Evolutionary conservation across 1,140 invertebrate species (phyloP), one percentile per base, ranked within the genome.

Genomic region (Drosophila novamexicana): DNA sequence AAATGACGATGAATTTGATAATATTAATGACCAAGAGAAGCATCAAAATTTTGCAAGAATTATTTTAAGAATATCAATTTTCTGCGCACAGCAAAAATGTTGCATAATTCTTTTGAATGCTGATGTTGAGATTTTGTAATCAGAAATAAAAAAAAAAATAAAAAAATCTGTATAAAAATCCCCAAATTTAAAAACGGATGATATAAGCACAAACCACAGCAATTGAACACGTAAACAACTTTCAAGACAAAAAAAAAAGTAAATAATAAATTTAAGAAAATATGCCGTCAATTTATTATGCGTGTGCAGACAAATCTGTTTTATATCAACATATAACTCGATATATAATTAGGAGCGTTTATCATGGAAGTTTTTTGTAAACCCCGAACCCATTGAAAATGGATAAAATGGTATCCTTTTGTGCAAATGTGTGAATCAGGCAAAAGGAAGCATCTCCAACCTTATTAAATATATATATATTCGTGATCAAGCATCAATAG

Each of bases 11-110:
- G 22, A 29, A 29, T 29, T 29, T 63, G 36, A 32, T 50, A 12
- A 10, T 12, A 40, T 54, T 69, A 39, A 37, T 58, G 22, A 58
- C 32, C 14, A 16, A 22, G 47, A 22, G 53, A 47, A 49, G 12
- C 32, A 44, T 4, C 14, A 44, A 6, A 29, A n/a, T 7, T 44
- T 44, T 36, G 34, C 36, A n/a, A 39, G 53, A 57, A 56, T 57
- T 22, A 67, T 56, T 65, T 56, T 14, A 47, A 66, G 42, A 66
- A 66, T 56, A 65, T 29, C 32, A 8, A 6, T 47, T 9, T 18
- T 49, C 29, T 22, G 5, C 9, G 22, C 12, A 12, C 4, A 29
- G 29, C 6, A 7, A 14, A 36, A 53, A 34, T 37, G 16, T 61
- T 61, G 58, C 58, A 61, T 36, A 61, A 61, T 10, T n/a, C 16